Conservation (phyloP, 2,797 vertebrate species). For the Pampus argenteus region DNA sequence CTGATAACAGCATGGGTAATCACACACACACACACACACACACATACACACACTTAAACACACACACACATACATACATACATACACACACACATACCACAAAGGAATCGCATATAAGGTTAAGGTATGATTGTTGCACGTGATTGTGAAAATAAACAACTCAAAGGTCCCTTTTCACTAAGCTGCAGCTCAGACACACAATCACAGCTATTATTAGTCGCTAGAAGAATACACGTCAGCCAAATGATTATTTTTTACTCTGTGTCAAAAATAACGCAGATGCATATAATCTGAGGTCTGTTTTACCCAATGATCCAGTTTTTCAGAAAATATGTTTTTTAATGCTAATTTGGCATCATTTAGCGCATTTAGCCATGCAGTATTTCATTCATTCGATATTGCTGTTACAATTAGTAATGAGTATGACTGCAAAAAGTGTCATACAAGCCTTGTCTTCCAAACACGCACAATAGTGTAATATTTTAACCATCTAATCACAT, state of each 20-base stretch:
- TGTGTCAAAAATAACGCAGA: conserved; percentile 24
- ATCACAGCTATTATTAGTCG: conserved; percentile 66
- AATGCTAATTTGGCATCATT: not conserved
- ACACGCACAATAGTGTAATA: not conserved
- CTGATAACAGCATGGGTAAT: conserved; percentile 85
- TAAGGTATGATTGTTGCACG: conserved; percentile 76
- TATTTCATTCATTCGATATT: not conserved
- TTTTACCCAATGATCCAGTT: not conserved
- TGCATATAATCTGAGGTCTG: conserved; percentile 5
- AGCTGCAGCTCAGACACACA: conserved; percentile 68
- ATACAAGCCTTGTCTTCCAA: not conserved
- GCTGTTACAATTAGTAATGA: not conserved
- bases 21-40: conserved; percentile 56
- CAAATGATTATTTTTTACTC: conserved; percentile 35
- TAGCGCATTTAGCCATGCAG: not conserved
- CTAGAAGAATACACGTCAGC: conserved; percentile 48
- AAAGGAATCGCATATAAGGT: conserved; percentile 65
- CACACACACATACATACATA: too few relatives aligned
- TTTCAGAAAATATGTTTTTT: not conserved
- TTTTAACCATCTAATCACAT: not conserved
- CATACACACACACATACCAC: conserved; percentile 34
- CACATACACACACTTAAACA: conserved; percentile 19
- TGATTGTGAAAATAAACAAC: conserved; percentile 79
- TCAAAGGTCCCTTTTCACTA: conserved; percentile 73
- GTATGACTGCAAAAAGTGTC: not conserved